These are phyloP conservation scores for Cerceris ruficornis DNA, from an alignment of 2,888 invertebrate species.

Conservation along the genomic window DNA sequence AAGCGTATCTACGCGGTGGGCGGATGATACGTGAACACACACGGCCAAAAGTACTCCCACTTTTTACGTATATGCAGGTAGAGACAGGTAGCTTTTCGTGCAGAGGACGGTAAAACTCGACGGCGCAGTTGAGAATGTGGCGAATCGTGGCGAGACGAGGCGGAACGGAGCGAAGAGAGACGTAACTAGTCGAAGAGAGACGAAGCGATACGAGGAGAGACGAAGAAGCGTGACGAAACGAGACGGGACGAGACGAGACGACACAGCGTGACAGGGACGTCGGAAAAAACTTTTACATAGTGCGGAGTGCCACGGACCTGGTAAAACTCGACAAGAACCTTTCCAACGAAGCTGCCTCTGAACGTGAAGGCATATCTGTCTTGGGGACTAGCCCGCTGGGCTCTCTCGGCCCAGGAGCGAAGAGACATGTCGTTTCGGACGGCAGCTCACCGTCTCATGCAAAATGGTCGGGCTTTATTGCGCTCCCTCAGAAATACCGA, in stretches of 20 bases:
- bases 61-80: too few species aligned
- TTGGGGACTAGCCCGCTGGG: constrained; percentile 66
- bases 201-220: too few species aligned
- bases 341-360: neutral
- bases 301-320: neutral
- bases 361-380: constrained; percentile 35
- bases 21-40: too few species aligned
- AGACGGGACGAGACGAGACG: neutral
- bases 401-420: constrained; percentile 71
- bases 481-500: constrained; percentile 73
- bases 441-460: constrained; percentile 73
- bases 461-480: constrained; percentile 78
- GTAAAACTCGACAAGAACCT: neutral
- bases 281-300: neutral
- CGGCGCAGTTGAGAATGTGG: too few species aligned
- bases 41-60: too few species aligned
- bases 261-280: neutral
- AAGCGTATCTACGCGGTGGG: too few species aligned
- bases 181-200: too few species aligned
- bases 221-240: neutral
- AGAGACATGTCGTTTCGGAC: constrained; percentile 79
- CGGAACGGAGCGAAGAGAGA: too few species aligned
- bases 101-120: too few species aligned
- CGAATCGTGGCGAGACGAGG: too few species aligned
- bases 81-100: too few species aligned